Evolutionary conservation across 1,140 invertebrate species (phyloP).

Genomic region (Meteorus sp.): DNA sequence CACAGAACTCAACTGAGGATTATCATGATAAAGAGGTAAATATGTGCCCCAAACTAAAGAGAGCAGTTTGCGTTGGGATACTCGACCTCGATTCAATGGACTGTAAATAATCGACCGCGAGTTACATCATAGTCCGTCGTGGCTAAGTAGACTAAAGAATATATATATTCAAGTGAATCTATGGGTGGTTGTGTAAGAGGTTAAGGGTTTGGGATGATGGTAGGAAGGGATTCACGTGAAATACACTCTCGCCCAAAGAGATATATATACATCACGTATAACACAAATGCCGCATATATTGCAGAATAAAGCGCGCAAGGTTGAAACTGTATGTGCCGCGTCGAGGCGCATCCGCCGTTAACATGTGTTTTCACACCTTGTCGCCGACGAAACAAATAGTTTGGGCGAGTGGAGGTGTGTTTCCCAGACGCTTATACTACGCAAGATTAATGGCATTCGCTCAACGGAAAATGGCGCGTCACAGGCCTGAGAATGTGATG

Average conservation of each 20-base stretch:
- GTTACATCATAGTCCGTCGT: background rate
- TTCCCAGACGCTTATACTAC: constrained; percentile 19
- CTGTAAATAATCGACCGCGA: background rate
- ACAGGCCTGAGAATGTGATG: constrained; percentile 4
- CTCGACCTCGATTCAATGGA: constrained; percentile 7
- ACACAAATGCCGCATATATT: background rate
- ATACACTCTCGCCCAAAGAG: background rate
- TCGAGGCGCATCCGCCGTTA: constrained; percentile 15
- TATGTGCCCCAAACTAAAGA: background rate
- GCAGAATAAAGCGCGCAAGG: background rate
- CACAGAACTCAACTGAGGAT: background rate
- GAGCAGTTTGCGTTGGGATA: background rate
- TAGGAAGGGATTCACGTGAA: background rate
- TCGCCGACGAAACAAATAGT: constrained; percentile 29
- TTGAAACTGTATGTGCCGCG: constrained; percentile 13
- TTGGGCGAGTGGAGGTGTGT: constrained; percentile 15
- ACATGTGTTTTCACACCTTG: constrained; percentile 30
- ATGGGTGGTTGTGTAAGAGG: too few relatives aligned
- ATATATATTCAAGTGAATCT: too few relatives aligned
- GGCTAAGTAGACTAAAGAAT: too few relatives aligned
- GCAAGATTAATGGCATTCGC: constrained; percentile 23
- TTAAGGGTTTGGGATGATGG: background rate
- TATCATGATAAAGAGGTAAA: background rate
- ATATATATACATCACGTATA: too few relatives aligned
- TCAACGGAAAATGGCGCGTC: constrained; percentile 25